phyloP scores from a whole-genome alignment of 2,797 vertebrate genomes.

The Pagetopsis macropterus region DNA sequence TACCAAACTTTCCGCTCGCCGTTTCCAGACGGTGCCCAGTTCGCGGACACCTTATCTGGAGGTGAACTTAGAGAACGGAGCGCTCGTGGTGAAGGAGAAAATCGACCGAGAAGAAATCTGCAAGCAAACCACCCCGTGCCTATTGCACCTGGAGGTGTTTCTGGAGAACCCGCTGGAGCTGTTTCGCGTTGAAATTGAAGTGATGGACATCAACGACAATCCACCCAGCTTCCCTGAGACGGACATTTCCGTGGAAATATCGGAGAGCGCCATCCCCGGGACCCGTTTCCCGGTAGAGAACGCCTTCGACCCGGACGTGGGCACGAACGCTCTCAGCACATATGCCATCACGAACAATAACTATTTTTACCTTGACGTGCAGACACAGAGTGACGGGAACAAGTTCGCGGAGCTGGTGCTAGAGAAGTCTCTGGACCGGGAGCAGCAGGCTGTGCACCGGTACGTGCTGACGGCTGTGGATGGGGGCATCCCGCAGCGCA shows the following conservation, averaged over 20 bases:
- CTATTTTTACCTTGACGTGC: slow-evolving; percentile 96
- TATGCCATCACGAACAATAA: slow-evolving; percentile 97
- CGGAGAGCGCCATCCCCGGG: slow-evolving; percentile 96
- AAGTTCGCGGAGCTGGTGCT: slow-evolving; percentile 96
- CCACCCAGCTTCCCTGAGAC: slow-evolving; percentile 93
- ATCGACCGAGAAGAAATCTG: slow-evolving; percentile 97
- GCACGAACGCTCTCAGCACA: slow-evolving; percentile 93
- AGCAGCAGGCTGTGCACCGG: slow-evolving; percentile 96
- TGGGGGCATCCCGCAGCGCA: slow-evolving; percentile 92
- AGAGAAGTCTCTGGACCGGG: slow-evolving; percentile 94
- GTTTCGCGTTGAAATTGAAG: slow-evolving; percentile 96
- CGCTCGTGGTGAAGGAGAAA: slow-evolving; percentile 94
- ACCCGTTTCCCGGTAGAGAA: slow-evolving; percentile 98
- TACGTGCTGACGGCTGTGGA: slow-evolving; percentile 98
- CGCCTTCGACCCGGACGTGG: slow-evolving; percentile 97
- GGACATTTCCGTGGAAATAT: slow-evolving; percentile 97
- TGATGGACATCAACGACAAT: slow-evolving; percentile 98
- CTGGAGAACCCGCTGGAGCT: slow-evolving; percentile 97
- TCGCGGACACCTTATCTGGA: slow-evolving; percentile 95
- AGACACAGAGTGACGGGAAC: slow-evolving; percentile 96
- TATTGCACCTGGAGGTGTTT: slow-evolving; percentile 96
- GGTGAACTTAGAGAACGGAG: slow-evolving; percentile 96
- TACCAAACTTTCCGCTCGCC: slow-evolving; percentile 97
- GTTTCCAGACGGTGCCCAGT: slow-evolving; percentile 95
- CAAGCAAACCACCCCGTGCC: slow-evolving; percentile 92